Conservation (phyloP, 2,113 vertebrate species). For the Tenebrosternarchus preto region DNA sequence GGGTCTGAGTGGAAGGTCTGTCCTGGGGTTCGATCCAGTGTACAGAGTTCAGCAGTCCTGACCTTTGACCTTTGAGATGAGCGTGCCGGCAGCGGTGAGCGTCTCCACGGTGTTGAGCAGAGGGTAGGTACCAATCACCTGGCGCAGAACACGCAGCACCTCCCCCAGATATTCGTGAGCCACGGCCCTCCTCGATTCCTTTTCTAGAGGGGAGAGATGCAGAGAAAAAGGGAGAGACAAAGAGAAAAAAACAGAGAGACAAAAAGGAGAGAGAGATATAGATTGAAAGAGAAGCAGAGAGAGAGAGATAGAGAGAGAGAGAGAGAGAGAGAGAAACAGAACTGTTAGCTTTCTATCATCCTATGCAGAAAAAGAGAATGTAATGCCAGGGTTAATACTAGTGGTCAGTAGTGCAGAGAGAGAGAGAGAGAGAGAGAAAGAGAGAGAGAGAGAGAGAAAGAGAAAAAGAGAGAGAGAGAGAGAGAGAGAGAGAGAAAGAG, state of each 20-base stretch:
- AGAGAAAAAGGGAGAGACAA: background rate
- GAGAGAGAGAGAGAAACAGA: background rate
- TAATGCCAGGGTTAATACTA: background rate
- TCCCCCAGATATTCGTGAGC: slow-evolving; percentile 90
- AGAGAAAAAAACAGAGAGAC: background rate
- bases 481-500: too few species aligned
- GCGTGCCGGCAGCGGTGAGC: slow-evolving; percentile 88
- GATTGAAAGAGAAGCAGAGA: background rate
- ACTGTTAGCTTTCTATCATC: too few species aligned
- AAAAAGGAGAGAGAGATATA: slow-evolving; percentile 49
- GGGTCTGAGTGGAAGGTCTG: too few species aligned
- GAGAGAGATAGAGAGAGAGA: background rate
- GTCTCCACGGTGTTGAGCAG: slow-evolving; percentile 95
- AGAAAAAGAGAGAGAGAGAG: too few species aligned
- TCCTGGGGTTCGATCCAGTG: too few species aligned
- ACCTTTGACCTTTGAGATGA: slow-evolving; percentile 97
- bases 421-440: too few species aligned
- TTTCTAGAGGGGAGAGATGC: slow-evolving; percentile 68
- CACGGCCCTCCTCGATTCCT: slow-evolving; percentile 77
- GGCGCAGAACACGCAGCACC: slow-evolving; percentile 85
- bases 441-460: too few species aligned
- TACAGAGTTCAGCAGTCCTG: background rate
- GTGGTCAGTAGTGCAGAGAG: background rate
- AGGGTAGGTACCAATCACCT: slow-evolving; percentile 88
- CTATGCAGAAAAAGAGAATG: background rate